A percentile compares a stretch with the other conserved stretches of the same genome.
These are phyloP conservation scores for Poicephalus meyeri DNA, from an alignment of 2,113 vertebrate species.

Conservation along the genomic window DNA sequence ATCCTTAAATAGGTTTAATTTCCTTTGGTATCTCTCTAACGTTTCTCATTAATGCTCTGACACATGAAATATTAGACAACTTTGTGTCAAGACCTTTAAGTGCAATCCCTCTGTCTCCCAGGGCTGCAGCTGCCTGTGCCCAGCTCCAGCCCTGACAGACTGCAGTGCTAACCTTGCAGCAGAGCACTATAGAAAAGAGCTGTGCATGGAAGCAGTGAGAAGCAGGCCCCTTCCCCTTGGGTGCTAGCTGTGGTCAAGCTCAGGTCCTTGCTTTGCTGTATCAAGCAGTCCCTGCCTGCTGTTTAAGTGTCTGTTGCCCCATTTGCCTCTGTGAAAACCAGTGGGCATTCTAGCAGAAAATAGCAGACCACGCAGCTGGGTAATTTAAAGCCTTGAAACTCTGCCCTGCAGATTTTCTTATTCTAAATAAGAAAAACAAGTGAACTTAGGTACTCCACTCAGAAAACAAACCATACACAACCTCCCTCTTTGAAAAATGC, in stretches of 20 bases:
- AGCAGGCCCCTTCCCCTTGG: too few relatives aligned
- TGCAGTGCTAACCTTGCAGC: neutral
- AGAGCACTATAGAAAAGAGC: neutral
- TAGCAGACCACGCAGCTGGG: neutral
- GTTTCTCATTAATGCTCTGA: neutral
- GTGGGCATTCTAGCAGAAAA: neutral
- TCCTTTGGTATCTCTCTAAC: neutral
- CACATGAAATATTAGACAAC: neutral
- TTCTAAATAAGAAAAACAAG: neutral
- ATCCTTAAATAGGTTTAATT: neutral
- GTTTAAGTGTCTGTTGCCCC: neutral
- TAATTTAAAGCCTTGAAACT: neutral
- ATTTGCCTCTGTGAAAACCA: neutral
- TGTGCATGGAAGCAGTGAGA: accelerated
- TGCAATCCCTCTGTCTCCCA: neutral
- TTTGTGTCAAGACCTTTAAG: accelerated
- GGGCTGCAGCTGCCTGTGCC: neutral
- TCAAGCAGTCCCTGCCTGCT: neutral
- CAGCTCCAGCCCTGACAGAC: neutral
- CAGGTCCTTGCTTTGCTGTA: neutral
- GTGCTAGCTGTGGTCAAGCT: neutral
- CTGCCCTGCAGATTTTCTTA: too few relatives aligned
- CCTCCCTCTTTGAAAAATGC: neutral
- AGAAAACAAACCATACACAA: neutral
- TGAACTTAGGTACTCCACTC: neutral